Conservation (phyloP, 1,140 invertebrate genomes). For the Radopholus similis region DNA sequence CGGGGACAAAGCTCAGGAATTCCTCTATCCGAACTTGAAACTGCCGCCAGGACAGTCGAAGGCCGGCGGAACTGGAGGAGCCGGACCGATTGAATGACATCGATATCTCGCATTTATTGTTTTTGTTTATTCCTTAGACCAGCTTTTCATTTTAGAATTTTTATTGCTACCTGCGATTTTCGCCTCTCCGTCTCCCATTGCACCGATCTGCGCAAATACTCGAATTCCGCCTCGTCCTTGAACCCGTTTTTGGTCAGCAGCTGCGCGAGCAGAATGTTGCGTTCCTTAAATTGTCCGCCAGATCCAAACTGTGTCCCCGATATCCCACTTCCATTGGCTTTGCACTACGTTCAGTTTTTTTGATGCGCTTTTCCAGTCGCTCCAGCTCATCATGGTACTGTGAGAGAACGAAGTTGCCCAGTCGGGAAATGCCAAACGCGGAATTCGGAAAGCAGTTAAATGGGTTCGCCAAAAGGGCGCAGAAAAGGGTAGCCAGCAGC, state of each 20-base stretch:
- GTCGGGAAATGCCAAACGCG: slow-evolving; percentile 5
- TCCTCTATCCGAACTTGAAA: slow-evolving; percentile 16
- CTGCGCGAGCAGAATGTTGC: not conserved
- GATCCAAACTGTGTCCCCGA: not conserved
- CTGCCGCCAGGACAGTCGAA: slow-evolving; percentile 14
- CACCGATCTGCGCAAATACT: not conserved
- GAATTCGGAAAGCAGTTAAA: slow-evolving; percentile 6
- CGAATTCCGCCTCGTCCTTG: slow-evolving; percentile 6
- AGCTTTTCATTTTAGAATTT: not conserved
- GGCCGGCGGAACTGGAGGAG: not conserved
- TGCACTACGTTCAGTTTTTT: not conserved
- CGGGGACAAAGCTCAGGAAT: slow-evolving; percentile 22
- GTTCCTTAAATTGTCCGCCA: not conserved
- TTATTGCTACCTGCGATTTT: not conserved
- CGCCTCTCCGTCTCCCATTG: not conserved
- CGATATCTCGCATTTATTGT: not conserved
- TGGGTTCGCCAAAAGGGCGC: not conserved
- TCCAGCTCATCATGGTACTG: not conserved
- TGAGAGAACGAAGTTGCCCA: not conserved
- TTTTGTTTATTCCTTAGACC: not conserved
- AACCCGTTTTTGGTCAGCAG: slow-evolving; percentile 14
- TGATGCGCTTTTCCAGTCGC: not conserved
- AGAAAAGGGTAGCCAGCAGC: not conserved
- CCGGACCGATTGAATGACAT: slow-evolving; percentile 16
- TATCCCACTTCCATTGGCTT: not conserved